Evolutionary conservation across 2,113 vertebrate genomes (phyloP).

Genomic region (Syngnathoides biaculeatus): DNA sequence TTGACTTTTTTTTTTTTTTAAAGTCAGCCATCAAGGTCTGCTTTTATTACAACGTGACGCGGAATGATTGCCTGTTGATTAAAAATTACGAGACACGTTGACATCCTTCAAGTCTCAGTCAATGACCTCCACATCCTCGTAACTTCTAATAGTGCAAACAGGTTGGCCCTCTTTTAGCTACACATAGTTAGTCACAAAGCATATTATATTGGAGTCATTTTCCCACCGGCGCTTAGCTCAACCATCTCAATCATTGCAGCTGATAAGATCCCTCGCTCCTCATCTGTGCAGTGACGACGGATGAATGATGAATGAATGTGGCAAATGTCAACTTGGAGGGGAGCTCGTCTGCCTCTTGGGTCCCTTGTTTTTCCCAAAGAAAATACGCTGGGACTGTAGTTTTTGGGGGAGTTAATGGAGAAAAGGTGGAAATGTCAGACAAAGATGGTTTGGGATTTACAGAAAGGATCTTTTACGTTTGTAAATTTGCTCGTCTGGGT

Average conservation of each 20-base stretch:
- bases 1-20: conserved; percentile 2
- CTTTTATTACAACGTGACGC: conserved; percentile 1
- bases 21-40: conserved; percentile 18
- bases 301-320: conserved; percentile 20
- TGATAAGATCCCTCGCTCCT: conserved; percentile 20
- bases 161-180: conserved; percentile 1
- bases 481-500: too few relatives aligned
- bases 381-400: too few relatives aligned
- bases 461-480: too few relatives aligned
- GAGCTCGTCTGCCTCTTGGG: background rate
- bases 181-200: conserved; percentile 18
- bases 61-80: conserved; percentile 34
- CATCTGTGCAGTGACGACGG: too few relatives aligned
- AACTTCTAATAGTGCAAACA: conserved; percentile 43
- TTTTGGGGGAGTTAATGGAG: too few relatives aligned
- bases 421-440: too few relatives aligned
- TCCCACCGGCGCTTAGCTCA: conserved; percentile 37
- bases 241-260: conserved; percentile 37
- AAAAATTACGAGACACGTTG: conserved; percentile 11
- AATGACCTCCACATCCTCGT: conserved; percentile 49
- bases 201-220: conserved; percentile 40
- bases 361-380: background rate
- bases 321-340: conserved; percentile 8
- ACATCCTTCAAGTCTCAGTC: conserved; percentile 11
- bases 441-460: too few relatives aligned